Evolutionary conservation across 64 coral and sea anemone species (phyloP).

Genomic region (Acropora yongei): DNA sequence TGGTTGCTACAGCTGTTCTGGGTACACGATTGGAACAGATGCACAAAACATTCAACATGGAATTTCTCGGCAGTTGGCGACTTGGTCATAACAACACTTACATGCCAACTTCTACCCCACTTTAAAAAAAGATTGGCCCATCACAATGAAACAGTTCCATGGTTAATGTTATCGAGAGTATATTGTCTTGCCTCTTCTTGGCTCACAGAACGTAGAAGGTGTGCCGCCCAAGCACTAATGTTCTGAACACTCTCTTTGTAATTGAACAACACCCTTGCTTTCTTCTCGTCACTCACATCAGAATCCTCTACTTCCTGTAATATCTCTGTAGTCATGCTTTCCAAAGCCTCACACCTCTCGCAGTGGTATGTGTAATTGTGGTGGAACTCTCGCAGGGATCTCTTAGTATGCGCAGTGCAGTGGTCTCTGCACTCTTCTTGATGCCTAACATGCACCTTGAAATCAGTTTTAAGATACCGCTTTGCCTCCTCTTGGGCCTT

Average conservation of each 20-base stretch:
- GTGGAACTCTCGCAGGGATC: not conserved
- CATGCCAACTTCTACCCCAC: not conserved
- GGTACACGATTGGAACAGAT: not conserved
- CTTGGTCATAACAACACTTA: not conserved
- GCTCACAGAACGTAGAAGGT: not conserved
- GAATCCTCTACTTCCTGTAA: not conserved
- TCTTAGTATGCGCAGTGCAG: slow-evolving; percentile 27
- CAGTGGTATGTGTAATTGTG: slow-evolving; percentile 23
- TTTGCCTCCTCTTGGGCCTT: slow-evolving; percentile 39
- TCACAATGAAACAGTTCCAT: slow-evolving; percentile 39
- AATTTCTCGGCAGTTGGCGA: not conserved
- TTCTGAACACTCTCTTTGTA: too few species aligned
- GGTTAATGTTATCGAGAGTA: slow-evolving; percentile 10
- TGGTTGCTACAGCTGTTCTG: not conserved
- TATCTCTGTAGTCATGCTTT: not conserved
- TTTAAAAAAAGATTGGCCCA: slow-evolving; percentile 21
- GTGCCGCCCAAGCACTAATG: slow-evolving; percentile 18
- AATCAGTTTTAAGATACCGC: slow-evolving; percentile 57
- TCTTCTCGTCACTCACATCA: not conserved
- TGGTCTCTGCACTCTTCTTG: slow-evolving; percentile 33
- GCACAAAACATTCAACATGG: not conserved
- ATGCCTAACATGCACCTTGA: slow-evolving; percentile 38
- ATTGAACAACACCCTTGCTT: not conserved
- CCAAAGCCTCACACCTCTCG: slow-evolving; percentile 28
- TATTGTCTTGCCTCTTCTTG: slow-evolving; percentile 60